Evolutionary conservation across 2,113 vertebrate species (phyloP).

Genomic region (Dipodomys ordii): DNA sequence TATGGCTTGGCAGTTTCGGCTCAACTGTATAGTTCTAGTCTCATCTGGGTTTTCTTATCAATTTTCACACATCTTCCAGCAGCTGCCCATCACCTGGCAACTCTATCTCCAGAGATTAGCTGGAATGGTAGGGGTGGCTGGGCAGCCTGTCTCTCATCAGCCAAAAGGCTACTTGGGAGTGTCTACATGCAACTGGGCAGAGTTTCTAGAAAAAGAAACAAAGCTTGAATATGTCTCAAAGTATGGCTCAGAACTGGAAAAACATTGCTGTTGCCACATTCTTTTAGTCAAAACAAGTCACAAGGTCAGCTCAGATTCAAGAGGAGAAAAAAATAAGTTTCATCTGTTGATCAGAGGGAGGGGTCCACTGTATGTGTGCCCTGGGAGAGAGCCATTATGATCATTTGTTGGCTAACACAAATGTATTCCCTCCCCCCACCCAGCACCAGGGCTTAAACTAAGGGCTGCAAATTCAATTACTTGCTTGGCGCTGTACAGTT

Average conservation of each 20-base stretch:
- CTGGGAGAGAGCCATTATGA: background rate
- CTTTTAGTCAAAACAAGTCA: background rate
- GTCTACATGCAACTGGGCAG: background rate
- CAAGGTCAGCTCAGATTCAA: background rate
- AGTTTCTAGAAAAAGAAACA: background rate
- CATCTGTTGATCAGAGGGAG: background rate
- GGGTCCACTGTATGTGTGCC: background rate
- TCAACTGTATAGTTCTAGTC: background rate
- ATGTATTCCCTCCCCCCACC: no score
- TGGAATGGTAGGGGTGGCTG: no score
- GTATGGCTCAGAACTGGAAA: background rate
- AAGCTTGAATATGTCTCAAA: background rate
- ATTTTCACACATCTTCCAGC: background rate
- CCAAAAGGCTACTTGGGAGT: background rate
- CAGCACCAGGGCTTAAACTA: no score
- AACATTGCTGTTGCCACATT: background rate
- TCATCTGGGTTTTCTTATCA: background rate
- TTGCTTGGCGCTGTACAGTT: no score
- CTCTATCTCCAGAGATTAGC: background rate
- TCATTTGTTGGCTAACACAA: background rate
- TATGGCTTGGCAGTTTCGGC: background rate
- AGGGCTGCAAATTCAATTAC: no score
- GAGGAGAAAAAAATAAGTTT: background rate
- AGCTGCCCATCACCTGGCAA: background rate
- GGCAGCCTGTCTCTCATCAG: background rate